Conservation (phyloP, 2,113 vertebrate species). For the Anguilla japonica region DNA sequence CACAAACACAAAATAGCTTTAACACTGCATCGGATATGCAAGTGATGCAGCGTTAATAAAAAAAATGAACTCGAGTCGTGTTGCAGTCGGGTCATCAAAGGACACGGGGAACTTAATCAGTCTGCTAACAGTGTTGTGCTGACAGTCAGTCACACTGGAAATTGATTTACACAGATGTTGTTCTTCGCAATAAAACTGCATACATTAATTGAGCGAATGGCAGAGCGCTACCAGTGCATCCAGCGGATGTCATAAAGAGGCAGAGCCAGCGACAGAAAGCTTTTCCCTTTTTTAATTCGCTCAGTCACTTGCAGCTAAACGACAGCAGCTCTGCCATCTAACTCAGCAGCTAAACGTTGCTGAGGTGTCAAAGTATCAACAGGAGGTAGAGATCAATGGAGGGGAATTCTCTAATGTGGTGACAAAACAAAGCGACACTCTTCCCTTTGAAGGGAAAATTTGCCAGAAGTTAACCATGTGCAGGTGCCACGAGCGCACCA, state of each 20-base stretch:
- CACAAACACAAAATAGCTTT: background rate
- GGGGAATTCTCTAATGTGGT: background rate
- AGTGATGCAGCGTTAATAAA: too few relatives aligned
- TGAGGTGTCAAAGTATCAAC: background rate
- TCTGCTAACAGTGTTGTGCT: background rate
- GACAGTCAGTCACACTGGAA: background rate
- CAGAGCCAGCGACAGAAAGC: background rate
- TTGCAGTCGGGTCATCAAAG: background rate
- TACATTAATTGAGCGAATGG: background rate
- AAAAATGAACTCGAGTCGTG: too few relatives aligned
- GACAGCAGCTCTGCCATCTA: background rate
- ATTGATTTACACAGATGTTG: background rate
- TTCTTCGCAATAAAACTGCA: background rate
- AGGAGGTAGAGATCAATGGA: background rate
- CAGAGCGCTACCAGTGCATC: background rate
- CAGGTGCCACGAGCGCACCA: background rate
- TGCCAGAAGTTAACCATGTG: background rate
- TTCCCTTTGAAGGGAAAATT: background rate
- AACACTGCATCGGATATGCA: background rate
- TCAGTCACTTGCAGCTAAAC: background rate
- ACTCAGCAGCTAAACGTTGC: background rate
- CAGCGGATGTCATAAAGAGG: background rate
- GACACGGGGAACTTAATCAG: background rate
- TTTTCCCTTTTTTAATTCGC: background rate
- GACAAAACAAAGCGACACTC: background rate